These are phyloP conservation scores for Drosophila koepferae DNA, from an alignment of 2,888 invertebrate genomes.

Conservation along the genomic window DNA sequence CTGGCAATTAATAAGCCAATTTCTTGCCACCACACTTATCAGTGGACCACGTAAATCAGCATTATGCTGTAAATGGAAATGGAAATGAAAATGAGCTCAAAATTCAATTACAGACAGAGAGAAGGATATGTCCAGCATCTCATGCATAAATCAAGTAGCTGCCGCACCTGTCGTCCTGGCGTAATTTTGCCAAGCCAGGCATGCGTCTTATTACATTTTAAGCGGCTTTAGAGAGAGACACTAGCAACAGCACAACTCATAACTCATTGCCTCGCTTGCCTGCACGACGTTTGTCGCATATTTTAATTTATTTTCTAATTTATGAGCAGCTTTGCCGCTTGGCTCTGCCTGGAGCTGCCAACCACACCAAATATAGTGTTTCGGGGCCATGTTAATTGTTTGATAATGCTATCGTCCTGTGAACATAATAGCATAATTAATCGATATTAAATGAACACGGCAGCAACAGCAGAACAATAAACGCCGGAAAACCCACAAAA, in stretches of 20 bases:
- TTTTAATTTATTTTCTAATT: constrained; percentile 77
- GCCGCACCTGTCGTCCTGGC: constrained; percentile 37
- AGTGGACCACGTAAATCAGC: constrained; percentile 71
- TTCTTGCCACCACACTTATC: constrained; percentile 54
- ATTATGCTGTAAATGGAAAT: constrained; percentile 66
- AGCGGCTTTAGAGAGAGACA: constrained; percentile 65
- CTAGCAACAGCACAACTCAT: constrained; percentile 43
- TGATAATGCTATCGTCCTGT: constrained; percentile 56
- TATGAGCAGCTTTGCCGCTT: constrained; percentile 61
- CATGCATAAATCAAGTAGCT: constrained; percentile 66
- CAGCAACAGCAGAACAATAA: constrained; percentile 48
- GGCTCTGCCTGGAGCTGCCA: constrained; percentile 30
- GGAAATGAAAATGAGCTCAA: constrained; percentile 75
- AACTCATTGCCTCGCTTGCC: constrained; percentile 63
- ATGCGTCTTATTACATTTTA: constrained; percentile 70
- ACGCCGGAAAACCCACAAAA: constrained; percentile 70
- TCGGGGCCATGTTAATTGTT: constrained; percentile 49
- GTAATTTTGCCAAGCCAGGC: constrained; percentile 65
- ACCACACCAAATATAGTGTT: constrained; percentile 54
- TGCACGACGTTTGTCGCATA: constrained; percentile 67
- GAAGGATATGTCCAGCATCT: constrained; percentile 12
- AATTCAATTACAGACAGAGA: constrained; percentile 69
- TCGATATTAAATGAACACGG: constrained; percentile 77
- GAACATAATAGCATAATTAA: constrained; percentile 75
- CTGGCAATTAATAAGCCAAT: constrained; percentile 71